Percentiles rank a stretch among this genome's conserved stretches.
These are phyloP conservation scores for Hybos culiciformis DNA, from an alignment of 2,888 invertebrate genomes.

Conservation along the genomic window DNA sequence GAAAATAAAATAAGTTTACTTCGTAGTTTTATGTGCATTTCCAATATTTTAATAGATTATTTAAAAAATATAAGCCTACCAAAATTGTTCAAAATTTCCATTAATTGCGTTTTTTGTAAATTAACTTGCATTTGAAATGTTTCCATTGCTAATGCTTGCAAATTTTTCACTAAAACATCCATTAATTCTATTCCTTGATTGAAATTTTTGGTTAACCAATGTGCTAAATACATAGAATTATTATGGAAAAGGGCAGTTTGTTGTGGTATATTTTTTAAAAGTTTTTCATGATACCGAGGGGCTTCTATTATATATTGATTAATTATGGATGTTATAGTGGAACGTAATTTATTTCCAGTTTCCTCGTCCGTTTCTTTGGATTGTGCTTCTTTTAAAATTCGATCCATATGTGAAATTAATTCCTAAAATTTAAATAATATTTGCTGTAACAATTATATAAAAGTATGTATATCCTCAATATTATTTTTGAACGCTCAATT, in stretches of 20 bases:
- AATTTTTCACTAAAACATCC: slow-evolving; percentile 50
- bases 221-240: slow-evolving; percentile 79
- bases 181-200: slow-evolving; percentile 42
- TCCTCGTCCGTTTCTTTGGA: slow-evolving; percentile 13
- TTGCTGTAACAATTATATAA: neutral
- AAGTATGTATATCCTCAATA: slow-evolving; percentile 4
- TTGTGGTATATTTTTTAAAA: slow-evolving; percentile 72
- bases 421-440: slow-evolving; percentile 20
- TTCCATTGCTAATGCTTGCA: slow-evolving; percentile 54
- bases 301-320: slow-evolving; percentile 65
- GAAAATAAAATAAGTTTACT: neutral
- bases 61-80: slow-evolving; percentile 36
- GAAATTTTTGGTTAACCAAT: slow-evolving; percentile 53
- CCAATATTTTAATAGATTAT: neutral
- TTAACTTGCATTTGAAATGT: slow-evolving; percentile 59
- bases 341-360: slow-evolving; percentile 46
- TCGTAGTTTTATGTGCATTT: neutral
- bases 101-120: slow-evolving; percentile 59
- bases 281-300: slow-evolving; percentile 64
- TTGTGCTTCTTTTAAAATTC: slow-evolving; percentile 24
- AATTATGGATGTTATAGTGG: slow-evolving; percentile 57
- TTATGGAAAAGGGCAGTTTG: slow-evolving; percentile 78
- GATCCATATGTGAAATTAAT: slow-evolving; percentile 29
- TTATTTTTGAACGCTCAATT: no score
- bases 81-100: slow-evolving; percentile 60